Conservation (phyloP, 64 coral and sea anemone genomes). For the Montipora sp. region DNA sequence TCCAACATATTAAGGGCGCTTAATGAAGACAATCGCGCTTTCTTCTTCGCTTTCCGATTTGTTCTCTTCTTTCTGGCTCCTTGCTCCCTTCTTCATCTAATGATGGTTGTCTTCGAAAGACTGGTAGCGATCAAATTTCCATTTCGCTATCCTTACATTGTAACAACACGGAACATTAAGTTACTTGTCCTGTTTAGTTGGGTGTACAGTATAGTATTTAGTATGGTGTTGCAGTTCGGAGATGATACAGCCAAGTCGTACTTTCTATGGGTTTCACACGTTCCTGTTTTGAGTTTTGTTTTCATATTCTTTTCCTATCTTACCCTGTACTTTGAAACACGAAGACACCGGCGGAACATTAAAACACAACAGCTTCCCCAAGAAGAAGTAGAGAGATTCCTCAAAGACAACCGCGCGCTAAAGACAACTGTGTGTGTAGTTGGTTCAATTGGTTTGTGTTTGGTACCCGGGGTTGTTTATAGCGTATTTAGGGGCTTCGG, state of each 20-base stretch:
- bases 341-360: neutral
- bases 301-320: neutral
- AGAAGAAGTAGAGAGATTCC: neutral
- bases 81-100: neutral
- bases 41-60: neutral
- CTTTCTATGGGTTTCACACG: neutral
- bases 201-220: neutral
- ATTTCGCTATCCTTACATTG: neutral
- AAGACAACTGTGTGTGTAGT: neutral
- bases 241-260: neutral
- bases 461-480: neutral
- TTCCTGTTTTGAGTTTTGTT: neutral
- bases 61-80: neutral
- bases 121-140: neutral
- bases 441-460: neutral
- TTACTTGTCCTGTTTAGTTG: neutral
- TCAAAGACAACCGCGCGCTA: neutral
- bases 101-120: neutral
- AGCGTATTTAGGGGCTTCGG: neutral
- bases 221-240: neutral
- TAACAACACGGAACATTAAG: neutral
- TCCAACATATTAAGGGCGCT: neutral
- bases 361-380: neutral
- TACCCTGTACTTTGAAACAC: neutral
- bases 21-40: neutral